Evolutionary conservation across 2,888 invertebrate genomes (phyloP).

Genomic region (Machimus atricapillus): DNA sequence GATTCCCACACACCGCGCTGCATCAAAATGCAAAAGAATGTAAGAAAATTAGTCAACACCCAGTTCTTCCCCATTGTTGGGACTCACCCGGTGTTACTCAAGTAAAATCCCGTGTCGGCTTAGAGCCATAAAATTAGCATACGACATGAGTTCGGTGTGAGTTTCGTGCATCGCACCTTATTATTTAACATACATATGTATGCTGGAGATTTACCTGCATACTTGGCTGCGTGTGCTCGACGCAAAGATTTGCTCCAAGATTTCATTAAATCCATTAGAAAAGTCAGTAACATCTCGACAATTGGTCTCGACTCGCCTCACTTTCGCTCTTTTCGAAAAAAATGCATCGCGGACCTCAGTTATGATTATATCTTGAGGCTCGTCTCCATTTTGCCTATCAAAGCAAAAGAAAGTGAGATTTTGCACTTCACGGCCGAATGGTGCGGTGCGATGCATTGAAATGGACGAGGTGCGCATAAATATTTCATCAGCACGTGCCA

Average conservation of each 20-base stretch:
- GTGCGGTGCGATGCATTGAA: background rate
- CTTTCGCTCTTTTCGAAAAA: conserved; percentile 20
- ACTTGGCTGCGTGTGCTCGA: background rate
- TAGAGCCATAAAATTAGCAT: background rate
- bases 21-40: background rate
- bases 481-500: conserved; percentile 31
- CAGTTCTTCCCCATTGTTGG: conserved; percentile 3
- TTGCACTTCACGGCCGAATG: background rate
- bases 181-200: background rate
- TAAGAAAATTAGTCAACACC: conserved; percentile 10
- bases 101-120: background rate
- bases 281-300: conserved; percentile 1
- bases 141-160: background rate
- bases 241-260: background rate
- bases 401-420: conserved; percentile 5
- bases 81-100: background rate
- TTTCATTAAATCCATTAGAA: background rate
- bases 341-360: background rate
- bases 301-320: background rate
- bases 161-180: background rate
- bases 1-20: background rate
- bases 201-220: background rate
- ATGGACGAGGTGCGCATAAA: background rate
- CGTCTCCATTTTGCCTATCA: background rate
- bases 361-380: background rate